phyloP scores from a whole-genome alignment of 2,888 invertebrate genomes.

The Idaea dimidiata region DNA sequence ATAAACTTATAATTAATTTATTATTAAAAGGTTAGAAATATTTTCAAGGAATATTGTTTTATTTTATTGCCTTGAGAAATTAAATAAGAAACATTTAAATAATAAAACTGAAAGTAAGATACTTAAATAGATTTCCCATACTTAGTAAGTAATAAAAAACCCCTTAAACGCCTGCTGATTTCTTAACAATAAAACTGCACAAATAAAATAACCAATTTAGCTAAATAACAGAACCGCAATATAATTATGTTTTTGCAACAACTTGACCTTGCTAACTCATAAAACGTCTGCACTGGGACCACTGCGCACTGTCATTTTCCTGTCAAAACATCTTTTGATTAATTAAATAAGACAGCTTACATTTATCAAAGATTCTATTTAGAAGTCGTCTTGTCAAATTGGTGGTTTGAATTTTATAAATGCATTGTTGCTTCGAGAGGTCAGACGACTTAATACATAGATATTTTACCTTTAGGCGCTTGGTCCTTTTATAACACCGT shows the following conservation, averaged over 20 bases:
- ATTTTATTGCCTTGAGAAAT: too few species aligned
- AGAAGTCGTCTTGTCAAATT: constrained; percentile 56
- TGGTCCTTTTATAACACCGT: neutral
- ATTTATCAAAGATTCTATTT: constrained; percentile 50
- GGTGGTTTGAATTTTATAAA: constrained; percentile 35
- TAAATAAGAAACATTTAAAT: neutral
- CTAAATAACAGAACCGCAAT: constrained; percentile 9
- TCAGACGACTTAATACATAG: neutral
- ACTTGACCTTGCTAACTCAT: constrained; percentile 19
- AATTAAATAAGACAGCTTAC: constrained; percentile 43
- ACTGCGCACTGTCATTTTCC: constrained; percentile 30
- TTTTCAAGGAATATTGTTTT: too few species aligned
- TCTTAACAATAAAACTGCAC: neutral
- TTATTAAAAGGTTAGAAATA: too few species aligned
- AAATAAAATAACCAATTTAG: constrained; percentile 5
- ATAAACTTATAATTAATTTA: too few species aligned
- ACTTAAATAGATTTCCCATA: neutral
- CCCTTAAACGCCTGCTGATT: neutral
- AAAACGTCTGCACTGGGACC: constrained; percentile 26
- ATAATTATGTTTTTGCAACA: constrained; percentile 13
- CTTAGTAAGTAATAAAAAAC: constrained; percentile 3
- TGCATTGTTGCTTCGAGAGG: constrained; percentile 5
- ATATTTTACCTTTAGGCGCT: neutral
- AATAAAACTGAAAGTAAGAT: neutral
- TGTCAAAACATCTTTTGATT: constrained; percentile 33